Evolutionary conservation across 2,797 vertebrate species (phyloP), one percentile per base, ranked within the genome.

Genomic region (Tenualosa ilisha): DNA sequence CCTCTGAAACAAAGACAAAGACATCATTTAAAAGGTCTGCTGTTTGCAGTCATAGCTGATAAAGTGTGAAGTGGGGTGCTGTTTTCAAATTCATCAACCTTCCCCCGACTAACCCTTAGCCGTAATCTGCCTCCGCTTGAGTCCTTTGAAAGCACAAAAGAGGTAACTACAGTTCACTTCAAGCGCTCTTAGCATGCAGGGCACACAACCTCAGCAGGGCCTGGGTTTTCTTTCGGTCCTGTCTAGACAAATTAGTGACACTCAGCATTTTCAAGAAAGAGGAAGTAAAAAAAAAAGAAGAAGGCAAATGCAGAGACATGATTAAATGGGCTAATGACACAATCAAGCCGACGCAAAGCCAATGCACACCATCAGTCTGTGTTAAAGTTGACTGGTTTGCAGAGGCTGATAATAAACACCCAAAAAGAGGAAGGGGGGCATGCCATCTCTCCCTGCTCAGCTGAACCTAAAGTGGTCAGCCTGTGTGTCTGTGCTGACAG

Each of bases 141-240:
- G 68, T 15, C 75, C 65, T 88, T 85, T 82, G 82, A 84, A 54
- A 84, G 82, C 84, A 85, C 88, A 89, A 85, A 61, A 86, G 86
- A 84, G 92, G 91, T 93, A 88, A 94, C 88, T 91, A 22, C 1
- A 90, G 92, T 91, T 93, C 1, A 90, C 92, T 91, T 93, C 68
- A 37, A 75, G 17, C 13, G 75, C 90, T 84, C 88, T 84, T 59
- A 54, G 43, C 83, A 51, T 87, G 85, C 81, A 85, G 59, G 86
- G 85, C 81, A 85, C 82, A 11, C 61, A 88, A 85, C 82, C 72
- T 79, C 85, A 85, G 84, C 24, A 65, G 63, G 24, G 63, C 68
- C 68, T 75, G 12, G 13, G 17, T 86, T 90, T 86, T 31, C 84
- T 59, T 50, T 85, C 81, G 12, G 81, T 82, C 8, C 8, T 83